Percentiles rank a stretch among this genome's conserved stretches.
These are phyloP conservation scores for Rissa tridactyla DNA, from an alignment of 2,113 vertebrate genomes.

Conservation along the genomic window DNA sequence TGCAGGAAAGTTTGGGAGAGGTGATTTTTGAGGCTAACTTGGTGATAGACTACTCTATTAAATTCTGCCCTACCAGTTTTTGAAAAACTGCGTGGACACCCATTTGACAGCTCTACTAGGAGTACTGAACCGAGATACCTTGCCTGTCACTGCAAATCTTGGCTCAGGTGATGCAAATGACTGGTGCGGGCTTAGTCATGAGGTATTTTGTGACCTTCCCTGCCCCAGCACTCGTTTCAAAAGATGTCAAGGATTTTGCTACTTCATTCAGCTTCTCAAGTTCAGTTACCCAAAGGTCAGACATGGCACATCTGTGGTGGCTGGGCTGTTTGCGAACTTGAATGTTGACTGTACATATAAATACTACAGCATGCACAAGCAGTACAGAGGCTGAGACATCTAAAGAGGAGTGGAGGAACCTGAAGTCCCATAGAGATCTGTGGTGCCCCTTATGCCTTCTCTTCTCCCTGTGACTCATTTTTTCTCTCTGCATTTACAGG, in stretches of 20 bases:
- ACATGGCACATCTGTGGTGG: not conserved
- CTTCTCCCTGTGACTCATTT: not conserved
- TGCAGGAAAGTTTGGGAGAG: not conserved
- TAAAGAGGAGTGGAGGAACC: not conserved
- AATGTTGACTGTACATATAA: not conserved
- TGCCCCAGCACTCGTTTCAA: not conserved
- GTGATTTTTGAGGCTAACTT: not conserved
- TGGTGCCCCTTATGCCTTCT: not conserved
- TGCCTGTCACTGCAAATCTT: not conserved
- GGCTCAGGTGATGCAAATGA: not conserved
- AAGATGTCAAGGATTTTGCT: not conserved
- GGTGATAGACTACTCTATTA: not conserved
- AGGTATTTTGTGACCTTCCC: not conserved
- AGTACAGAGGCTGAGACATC: not conserved
- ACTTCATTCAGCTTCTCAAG: not conserved
- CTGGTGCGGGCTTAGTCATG: not conserved
- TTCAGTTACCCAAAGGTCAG: not conserved
- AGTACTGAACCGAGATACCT: not conserved
- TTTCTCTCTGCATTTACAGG: slow-evolving; percentile 70
- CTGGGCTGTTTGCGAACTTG: not conserved
- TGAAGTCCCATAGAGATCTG: not conserved
- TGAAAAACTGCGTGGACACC: not conserved
- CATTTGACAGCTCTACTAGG: not conserved
- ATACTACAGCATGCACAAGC: not conserved
- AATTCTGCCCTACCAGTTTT: not conserved